These are phyloP conservation scores for Syngnathus typhle DNA, from an alignment of 2,113 vertebrate species.

Conservation along the genomic window DNA sequence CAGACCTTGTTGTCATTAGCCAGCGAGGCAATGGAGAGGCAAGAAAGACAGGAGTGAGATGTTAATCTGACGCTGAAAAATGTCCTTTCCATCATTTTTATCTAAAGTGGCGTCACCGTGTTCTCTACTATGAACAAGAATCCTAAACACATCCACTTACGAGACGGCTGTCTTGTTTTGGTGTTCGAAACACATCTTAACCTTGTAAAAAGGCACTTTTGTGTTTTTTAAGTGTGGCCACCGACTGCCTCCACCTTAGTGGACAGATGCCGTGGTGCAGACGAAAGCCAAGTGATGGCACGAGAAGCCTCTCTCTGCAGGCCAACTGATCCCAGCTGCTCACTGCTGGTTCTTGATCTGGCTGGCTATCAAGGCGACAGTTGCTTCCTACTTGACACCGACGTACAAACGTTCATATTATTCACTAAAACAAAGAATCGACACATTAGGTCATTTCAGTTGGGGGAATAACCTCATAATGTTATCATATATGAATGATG, in stretches of 20 bases:
- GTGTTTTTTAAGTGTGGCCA: background rate
- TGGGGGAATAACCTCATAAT: background rate
- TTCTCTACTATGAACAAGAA: background rate
- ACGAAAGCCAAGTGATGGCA: constrained; percentile 59
- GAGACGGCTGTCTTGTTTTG: background rate
- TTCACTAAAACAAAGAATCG: background rate
- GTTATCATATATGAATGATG: background rate
- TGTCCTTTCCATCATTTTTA: background rate
- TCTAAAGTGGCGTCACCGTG: background rate
- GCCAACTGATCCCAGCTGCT: constrained; percentile 64
- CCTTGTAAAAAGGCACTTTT: background rate
- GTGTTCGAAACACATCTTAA: background rate
- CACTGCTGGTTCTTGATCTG: constrained; percentile 30
- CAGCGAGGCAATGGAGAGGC: constrained; percentile 23
- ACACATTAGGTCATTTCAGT: background rate
- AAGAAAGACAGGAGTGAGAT: constrained; percentile 21
- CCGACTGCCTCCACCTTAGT: constrained; percentile 20
- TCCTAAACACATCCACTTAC: background rate
- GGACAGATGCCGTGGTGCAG: constrained; percentile 49
- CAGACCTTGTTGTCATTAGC: constrained; percentile 39
- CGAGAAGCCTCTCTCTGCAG: constrained; percentile 30
- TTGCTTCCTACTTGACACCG: constrained; percentile 40
- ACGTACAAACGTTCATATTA: background rate
- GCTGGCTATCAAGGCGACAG: constrained; percentile 42
- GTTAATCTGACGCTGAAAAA: constrained; percentile 29